These are phyloP conservation scores for Macrosiphum euphorbiae DNA, from an alignment of 2,888 invertebrate genomes.

Conservation along the genomic window DNA sequence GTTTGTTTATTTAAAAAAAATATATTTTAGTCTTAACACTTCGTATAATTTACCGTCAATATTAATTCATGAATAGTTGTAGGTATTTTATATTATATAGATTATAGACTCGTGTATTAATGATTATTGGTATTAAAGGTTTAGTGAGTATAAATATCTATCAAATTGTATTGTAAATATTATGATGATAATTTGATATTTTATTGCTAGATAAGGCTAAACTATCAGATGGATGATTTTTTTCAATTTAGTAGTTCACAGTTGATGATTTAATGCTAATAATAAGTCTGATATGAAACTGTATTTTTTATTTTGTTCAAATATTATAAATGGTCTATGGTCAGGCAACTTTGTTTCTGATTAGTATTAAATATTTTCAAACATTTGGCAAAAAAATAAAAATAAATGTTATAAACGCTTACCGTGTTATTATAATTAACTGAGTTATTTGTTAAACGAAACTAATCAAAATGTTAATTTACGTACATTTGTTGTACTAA, in stretches of 20 bases:
- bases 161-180: background rate
- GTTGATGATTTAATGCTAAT: background rate
- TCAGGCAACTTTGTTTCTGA: background rate
- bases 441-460: slow-evolving; percentile 19
- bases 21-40: background rate
- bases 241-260: background rate
- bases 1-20: background rate
- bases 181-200: background rate
- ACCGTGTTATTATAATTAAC: background rate
- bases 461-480: slow-evolving; percentile 11
- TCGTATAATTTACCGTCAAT: background rate
- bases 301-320: background rate
- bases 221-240: background rate
- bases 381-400: background rate
- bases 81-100: background rate
- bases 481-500: slow-evolving; percentile 27
- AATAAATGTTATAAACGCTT: background rate
- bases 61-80: background rate
- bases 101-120: too few species aligned
- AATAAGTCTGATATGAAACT: background rate
- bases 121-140: too few species aligned
- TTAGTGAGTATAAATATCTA: background rate
- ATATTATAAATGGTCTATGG: background rate
- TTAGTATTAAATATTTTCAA: slow-evolving; percentile 4
- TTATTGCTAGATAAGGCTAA: background rate